Percentiles rank a stretch among this genome's conserved stretches.
phyloP scores from a whole-genome alignment of 1,140 invertebrate genomes.

The Ephestia elutella region DNA sequence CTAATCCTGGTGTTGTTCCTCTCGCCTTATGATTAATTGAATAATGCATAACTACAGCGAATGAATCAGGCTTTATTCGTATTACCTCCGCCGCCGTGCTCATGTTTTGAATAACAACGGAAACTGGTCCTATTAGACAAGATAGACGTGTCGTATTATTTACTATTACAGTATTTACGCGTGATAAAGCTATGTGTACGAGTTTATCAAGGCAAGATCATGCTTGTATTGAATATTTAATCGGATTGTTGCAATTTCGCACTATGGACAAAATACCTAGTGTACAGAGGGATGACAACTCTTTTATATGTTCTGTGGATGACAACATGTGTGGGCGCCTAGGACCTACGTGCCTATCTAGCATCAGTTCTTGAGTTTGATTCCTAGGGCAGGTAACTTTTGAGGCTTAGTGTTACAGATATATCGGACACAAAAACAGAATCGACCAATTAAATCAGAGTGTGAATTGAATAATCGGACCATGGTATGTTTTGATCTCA shows the following conservation, averaged over 20 bases:
- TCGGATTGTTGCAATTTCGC: slow-evolving; percentile 11
- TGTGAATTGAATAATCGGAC: too few relatives aligned
- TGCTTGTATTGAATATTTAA: slow-evolving; percentile 13
- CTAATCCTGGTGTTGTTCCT: too few relatives aligned
- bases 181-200: not conserved
- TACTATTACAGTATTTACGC: slow-evolving; percentile 1
- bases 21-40: too few relatives aligned
- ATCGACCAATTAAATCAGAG: too few relatives aligned
- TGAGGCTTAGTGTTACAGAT: too few relatives aligned
- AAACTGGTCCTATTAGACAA: slow-evolving; percentile 1
- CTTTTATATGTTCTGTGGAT: not conserved
- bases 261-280: not conserved
- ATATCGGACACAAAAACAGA: too few relatives aligned
- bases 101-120: slow-evolving; percentile 1
- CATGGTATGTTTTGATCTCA: too few relatives aligned
- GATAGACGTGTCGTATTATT: not conserved
- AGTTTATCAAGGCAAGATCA: not conserved
- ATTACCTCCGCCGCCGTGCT: not conserved
- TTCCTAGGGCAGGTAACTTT: not conserved
- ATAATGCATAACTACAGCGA: not conserved
- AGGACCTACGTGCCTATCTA: too few relatives aligned
- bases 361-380: too few relatives aligned
- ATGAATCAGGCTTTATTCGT: not conserved
- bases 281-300: not conserved
- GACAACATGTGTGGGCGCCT: too few relatives aligned